Base-by-base conservation (phyloP, 2,888 invertebrate species). In the Scrobipalpa costella region DNA sequence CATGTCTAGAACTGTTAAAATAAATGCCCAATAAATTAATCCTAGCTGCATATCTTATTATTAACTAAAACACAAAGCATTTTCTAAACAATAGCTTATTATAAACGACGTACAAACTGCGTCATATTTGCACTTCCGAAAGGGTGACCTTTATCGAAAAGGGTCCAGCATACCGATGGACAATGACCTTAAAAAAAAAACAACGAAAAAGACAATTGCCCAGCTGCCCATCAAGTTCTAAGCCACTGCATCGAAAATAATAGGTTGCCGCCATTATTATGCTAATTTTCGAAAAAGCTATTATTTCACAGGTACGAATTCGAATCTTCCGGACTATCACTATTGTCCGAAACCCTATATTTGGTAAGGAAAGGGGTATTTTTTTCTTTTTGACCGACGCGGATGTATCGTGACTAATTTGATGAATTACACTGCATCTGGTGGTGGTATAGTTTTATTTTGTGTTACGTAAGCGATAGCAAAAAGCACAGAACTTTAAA, bases 261-360 rank as follows among this genome's bases (percentile, higher is more conserved):
- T 88, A 87, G 84, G 83, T 72, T 69, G 72, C 71, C 80, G 74
- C 81, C 80, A 90, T 90, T 91, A 90, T 91, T 90, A 91, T 91
- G 91, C 82, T 79, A 91, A 91, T 90, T 75, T 70, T 73, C 72
- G 77, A 78, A 74, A 78, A 80, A 73, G 79, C 84, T 81, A 86
- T 90, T 89, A 88, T 90, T 86, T 84, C 84, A 80, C 90, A 90
- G 90, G 90, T 89, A 87, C 69, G 71, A 70, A 78, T 80, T 86
- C 69, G 71, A 70, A 78, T 80, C 86, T 86, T 86, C 83, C 84
- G 84, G 80, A 75, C 76, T 67, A 71, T 77, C 78, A 68, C 72
- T 73, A 73, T 72, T 80, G 79, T 79, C 80, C 79, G 69, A 70
- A 66, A 77, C 82, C 83, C 80, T 77, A 76, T 79, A 78, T 79